Base-by-base conservation (phyloP, 2,888 invertebrate species). In the Aricia artaxerxes region DNA sequence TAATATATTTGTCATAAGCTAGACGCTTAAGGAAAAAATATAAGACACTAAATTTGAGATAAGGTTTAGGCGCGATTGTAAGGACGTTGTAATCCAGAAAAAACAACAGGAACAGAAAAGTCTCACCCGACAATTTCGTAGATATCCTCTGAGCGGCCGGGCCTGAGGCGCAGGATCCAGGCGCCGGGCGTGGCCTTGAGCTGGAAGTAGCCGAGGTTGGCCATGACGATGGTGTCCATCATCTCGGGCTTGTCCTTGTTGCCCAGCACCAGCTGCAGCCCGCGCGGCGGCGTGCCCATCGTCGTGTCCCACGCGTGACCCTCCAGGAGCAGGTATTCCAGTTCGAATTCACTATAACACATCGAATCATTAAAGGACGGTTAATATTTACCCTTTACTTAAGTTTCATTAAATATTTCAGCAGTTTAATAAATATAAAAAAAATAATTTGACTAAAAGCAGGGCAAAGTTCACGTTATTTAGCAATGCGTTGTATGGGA, bases 211-310 rank as follows among this genome's bases (percentile, higher is more conserved):
- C 99, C 99, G 84, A 99, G 95, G 93, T 99, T 99, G 6, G 99
- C 99, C 99, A 99, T 99, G n/a, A 99, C 99, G 84, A 99, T 99
- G 31, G 99, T 99, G 91, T 99, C 99, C 84, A 98, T 97, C 83
- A 96, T 95, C 6, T 97, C 96, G 0, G 97, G 97, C 80, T 96
- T 94, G n/a, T 95, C 95, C 81, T 97, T 96, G 0, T 98, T 97
- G 73, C 99, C 99, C 77, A 99, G 94, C 4, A 98, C 97, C 81
- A 99, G 97, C 93, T 99, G 99, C n/a, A 99, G 95, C 0, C 99
- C 99, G 82, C 99, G 95, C 0, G 99, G 99, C 0, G 99, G 99
- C 83, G 98, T 98, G 78, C 98, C 98, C 72, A 97, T 96, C 0
- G 96, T 95, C 4, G 97, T 96, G 92, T 99, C 99, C 94, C 99